These are phyloP conservation scores for Brachymystax lenok DNA, from an alignment of 2,797 vertebrate genomes.

Conservation along the genomic window DNA sequence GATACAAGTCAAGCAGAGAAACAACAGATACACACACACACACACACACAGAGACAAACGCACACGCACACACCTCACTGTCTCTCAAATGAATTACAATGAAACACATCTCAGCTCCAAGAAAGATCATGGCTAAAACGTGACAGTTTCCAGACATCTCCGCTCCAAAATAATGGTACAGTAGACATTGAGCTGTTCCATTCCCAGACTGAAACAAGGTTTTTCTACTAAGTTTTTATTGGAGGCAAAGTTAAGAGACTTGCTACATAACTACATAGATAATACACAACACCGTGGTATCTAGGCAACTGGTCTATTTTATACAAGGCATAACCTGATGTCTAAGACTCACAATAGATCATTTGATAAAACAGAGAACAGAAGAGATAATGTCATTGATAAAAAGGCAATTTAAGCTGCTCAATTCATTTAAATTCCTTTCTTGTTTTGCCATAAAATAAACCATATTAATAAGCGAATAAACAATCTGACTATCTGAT, in stretches of 20 bases:
- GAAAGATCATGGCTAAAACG: neutral
- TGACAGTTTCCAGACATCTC: neutral
- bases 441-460: neutral
- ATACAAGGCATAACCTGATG: constrained; percentile 10
- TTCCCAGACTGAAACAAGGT: neutral
- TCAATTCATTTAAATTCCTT: neutral
- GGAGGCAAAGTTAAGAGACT: constrained; percentile 1
- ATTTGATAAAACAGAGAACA: neutral
- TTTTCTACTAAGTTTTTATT: neutral
- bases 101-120: neutral
- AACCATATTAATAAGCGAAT: constrained; percentile 3
- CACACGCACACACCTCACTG: neutral
- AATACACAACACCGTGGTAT: constrained; percentile 29
- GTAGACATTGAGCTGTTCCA: constrained; percentile 3
- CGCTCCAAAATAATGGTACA: neutral
- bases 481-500: neutral
- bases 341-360: constrained; percentile 24
- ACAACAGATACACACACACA: constrained; percentile 9
- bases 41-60: constrained; percentile 5
- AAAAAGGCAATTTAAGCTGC: neutral
- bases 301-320: constrained; percentile 42
- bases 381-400: neutral
- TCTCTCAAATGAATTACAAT: neutral
- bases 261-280: constrained; percentile 16
- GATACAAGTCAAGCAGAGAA: constrained; percentile 16